Evolutionary conservation across 1,140 invertebrate genomes (phyloP), one percentile per base, ranked within the genome.

Genomic region (Temnothorax nylanderi): DNA sequence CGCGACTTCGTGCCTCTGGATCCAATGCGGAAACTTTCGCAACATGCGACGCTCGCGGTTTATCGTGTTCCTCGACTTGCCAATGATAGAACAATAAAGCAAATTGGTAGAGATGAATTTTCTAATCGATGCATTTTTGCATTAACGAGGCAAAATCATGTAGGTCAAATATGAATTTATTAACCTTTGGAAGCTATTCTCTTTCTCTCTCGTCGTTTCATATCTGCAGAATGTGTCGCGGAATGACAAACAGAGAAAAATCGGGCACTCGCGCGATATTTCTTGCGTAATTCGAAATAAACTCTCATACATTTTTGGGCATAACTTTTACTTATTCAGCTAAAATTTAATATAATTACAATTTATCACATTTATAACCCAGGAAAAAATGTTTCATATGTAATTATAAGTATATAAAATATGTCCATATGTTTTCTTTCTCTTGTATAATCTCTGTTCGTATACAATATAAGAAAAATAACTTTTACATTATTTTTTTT

Each of bases 81-180:
- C 37, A 58, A 72, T 71, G 8, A 56, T 32, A 54, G 13, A 34
- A 71, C 21, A 56, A 69, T 81, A 54, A 72, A 44, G 37, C n/a
- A 32, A 49, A 75, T 60, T 41, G 67, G 56, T n/a, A 74, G 26
- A 47, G 7, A 58, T 26, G 13, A 84, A 82, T 84, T 74, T 75
- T 62, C 54, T 37, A 62, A 84, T 84, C 80, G 26, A 84, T 84
- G 32, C 4, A 10, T 62, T 75, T 58, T 75, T 71, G 54, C 69
- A 84, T 72, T 60, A 47, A 75, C 2, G 11, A 47, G 26, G 7
- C 26, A 16, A 58, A 26, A 82, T 21, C 16, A 81, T 41, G 21
- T 60, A 75, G 69, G 32, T 60, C 69, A 71, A 71, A 49, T 21
- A 18, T 37, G 69, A 74, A 84, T 84, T 75, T 37, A 75, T 84